Percentiles rank a stretch among this genome's conserved stretches.
Conservation (phyloP, 1,140 invertebrate species). For the Pentalonia nigronervosa region DNA sequence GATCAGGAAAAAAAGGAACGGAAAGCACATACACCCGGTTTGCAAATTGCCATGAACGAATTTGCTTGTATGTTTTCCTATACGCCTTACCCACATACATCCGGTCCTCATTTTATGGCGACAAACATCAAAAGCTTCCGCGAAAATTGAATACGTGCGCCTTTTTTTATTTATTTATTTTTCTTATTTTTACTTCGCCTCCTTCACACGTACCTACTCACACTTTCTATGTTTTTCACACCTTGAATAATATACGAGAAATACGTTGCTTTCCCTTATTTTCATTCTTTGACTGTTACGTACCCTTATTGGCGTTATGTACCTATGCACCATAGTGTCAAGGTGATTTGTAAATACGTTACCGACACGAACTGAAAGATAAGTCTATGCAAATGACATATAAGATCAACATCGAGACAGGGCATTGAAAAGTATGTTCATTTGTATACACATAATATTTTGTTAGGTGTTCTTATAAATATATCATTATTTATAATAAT, state of each 20-base stretch:
- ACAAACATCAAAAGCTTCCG: conserved; percentile 52
- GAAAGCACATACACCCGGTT: conserved; percentile 38
- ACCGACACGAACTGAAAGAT: conserved; percentile 18
- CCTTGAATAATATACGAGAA: conserved; percentile 53
- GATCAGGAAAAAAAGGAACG: neutral
- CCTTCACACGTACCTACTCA: conserved; percentile 27
- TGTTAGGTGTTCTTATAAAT: neutral
- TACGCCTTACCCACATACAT: neutral
- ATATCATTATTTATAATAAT: neutral
- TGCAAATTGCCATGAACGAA: conserved; percentile 45
- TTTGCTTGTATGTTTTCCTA: neutral
- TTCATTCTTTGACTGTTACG: conserved; percentile 45
- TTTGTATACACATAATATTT: conserved; percentile 10
- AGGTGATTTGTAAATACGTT: conserved; percentile 28
- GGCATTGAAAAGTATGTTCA: neutral
- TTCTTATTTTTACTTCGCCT: conserved; percentile 26
- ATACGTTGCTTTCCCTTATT: conserved; percentile 29
- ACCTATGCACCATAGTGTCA: neutral
- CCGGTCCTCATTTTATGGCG: conserved; percentile 42
- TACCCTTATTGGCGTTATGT: conserved; percentile 41
- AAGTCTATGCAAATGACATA: conserved; percentile 49
- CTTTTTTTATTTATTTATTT: conserved; percentile 40
- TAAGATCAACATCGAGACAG: neutral
- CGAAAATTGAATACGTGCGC: conserved; percentile 55
- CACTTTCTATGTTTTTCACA: conserved; percentile 35